Conservation (phyloP, 92 coral and sea anemone species). For the Blastomussa wellsi region DNA sequence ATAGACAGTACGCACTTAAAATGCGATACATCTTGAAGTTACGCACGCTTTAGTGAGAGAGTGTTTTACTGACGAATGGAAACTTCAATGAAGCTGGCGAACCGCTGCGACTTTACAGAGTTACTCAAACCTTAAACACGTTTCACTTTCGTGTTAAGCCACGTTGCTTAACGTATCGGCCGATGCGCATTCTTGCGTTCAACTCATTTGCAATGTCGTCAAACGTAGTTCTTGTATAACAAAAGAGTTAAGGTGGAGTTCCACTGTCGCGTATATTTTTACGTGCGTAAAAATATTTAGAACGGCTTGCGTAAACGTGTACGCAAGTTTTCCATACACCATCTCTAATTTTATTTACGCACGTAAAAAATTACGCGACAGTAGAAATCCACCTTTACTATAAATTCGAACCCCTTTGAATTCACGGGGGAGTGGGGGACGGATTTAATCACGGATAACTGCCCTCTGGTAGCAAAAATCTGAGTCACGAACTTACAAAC, state of each 20-base stretch:
- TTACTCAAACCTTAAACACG: neutral
- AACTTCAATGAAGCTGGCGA: neutral
- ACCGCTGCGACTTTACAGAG: neutral
- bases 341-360: too few species aligned
- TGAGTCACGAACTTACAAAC: conserved; percentile 2
- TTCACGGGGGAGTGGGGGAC: neutral
- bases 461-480: neutral
- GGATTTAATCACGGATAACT: neutral
- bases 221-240: neutral
- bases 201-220: conserved; percentile 29
- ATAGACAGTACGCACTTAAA: neutral
- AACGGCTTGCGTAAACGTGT: neutral
- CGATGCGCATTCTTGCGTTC: conserved; percentile 33
- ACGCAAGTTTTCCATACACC: too few species aligned
- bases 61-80: neutral
- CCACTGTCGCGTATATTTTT: too few species aligned
- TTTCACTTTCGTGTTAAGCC: conserved; percentile 24
- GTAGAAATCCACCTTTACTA: too few species aligned
- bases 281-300: too few species aligned
- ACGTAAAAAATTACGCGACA: too few species aligned
- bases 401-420: neutral
- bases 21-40: conserved; percentile 3
- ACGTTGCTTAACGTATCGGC: conserved; percentile 28
- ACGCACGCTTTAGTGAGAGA: neutral
- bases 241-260: too few species aligned